These are phyloP conservation scores for Gopherus flavomarginatus DNA, from an alignment of 2,113 vertebrate species.

Conservation along the genomic window DNA sequence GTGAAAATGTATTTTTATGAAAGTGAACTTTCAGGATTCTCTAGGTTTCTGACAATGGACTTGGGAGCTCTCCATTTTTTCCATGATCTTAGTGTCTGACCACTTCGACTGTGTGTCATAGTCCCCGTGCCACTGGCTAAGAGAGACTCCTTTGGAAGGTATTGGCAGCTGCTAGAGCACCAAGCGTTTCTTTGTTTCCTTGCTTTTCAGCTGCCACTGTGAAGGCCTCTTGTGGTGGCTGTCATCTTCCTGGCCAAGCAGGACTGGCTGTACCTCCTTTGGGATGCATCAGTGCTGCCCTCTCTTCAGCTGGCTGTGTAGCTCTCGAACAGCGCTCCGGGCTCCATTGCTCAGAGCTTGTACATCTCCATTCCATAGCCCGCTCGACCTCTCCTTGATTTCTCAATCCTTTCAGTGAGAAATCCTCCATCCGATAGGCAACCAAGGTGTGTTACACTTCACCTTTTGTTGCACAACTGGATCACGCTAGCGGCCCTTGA, in stretches of 20 bases:
- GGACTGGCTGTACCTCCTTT: constrained; percentile 33
- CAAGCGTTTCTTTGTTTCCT: not conserved
- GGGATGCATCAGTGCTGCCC: constrained; percentile 51
- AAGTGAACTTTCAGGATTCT: not conserved
- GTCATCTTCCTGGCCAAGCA: constrained; percentile 19
- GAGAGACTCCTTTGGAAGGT: fast-evolving
- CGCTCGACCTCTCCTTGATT: not conserved
- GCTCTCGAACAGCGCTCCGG: constrained; percentile 13
- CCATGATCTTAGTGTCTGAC: not conserved
- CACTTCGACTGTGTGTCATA: not conserved
- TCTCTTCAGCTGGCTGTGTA: constrained; percentile 48
- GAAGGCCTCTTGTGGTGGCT: constrained; percentile 21
- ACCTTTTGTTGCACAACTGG: constrained; percentile 47
- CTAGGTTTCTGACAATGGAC: not conserved
- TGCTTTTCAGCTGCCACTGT: not conserved
- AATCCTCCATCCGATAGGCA: not conserved
- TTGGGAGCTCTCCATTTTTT: not conserved
- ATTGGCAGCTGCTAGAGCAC: not conserved
- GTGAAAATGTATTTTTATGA: not conserved
- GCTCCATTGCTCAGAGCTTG: constrained; percentile 23
- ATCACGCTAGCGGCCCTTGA: constrained; percentile 48
- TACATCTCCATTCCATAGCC: not conserved
- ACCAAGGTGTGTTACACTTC: not conserved
- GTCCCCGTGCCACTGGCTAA: not conserved
- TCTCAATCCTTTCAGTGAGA: constrained; percentile 1